phyloP scores from a whole-genome alignment of 2,888 invertebrate genomes.

The Piscicola geometra region DNA sequence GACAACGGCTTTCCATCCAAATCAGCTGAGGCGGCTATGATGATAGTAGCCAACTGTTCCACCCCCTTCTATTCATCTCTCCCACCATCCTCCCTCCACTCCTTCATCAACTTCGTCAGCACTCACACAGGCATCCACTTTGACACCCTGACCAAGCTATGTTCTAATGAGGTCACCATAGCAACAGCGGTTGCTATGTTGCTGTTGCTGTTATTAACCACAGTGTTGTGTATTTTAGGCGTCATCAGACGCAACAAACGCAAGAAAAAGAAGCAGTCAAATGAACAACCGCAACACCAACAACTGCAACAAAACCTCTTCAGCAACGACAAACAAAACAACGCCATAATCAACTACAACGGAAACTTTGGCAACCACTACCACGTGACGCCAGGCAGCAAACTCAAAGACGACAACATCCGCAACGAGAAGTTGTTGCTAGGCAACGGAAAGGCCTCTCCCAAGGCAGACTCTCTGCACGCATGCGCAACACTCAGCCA shows the following conservation, averaged over 20 bases:
- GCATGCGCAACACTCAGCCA: background rate
- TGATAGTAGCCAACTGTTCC: constrained; percentile 17
- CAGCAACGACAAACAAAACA: constrained; percentile 21
- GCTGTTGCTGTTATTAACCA: background rate
- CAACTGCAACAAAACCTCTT: constrained; percentile 20
- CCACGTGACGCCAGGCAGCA: constrained; percentile 19
- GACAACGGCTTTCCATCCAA: constrained; percentile 30
- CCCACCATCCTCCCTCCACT: background rate
- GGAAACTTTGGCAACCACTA: constrained; percentile 14
- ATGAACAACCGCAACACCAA: constrained; percentile 11
- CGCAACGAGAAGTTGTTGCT: constrained; percentile 27
- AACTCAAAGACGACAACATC: constrained; percentile 29
- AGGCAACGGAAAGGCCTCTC: constrained; percentile 10
- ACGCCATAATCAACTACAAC: constrained; percentile 1
- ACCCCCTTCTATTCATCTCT: background rate
- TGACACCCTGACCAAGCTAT: background rate
- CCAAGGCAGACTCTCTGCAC: background rate
- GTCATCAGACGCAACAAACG: constrained; percentile 7
- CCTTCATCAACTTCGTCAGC: constrained; percentile 1
- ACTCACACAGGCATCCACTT: constrained; percentile 2
- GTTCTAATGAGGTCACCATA: constrained; percentile 13
- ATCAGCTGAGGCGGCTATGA: constrained; percentile 28
- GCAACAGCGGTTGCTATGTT: constrained; percentile 8
- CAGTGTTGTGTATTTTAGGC: background rate
- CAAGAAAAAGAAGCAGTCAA: background rate